Base-by-base conservation (phyloP, 2,113 vertebrate genomes). In the Thamnophis sirtalis region DNA sequence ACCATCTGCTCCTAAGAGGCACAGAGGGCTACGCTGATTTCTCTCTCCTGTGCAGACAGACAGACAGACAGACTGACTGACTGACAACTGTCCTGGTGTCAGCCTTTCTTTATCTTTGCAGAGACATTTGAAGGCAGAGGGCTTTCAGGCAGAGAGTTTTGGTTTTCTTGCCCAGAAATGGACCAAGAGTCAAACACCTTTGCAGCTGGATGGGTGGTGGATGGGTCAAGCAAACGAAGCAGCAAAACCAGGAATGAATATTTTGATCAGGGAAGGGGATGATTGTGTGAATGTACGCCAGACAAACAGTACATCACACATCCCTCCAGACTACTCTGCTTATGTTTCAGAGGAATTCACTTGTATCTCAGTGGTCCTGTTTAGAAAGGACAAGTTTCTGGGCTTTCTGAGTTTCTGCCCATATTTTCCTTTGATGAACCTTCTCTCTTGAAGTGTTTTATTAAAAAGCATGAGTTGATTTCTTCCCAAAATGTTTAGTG, bases 91-190 rank as follows among this genome's bases (percentile, higher is more conserved):
- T 0, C 3, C 60, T 54, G 26, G 28, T 10, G 5, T 53, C 80
- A 0, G 0, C 0, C 55, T 50, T 38, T 53, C 28, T 80, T 24
- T 53, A 56, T 73, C 22, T 24, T 50, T 43, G 55, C 50, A 24
- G 17, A 22, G 86, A 54, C 15, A 24, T 19, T 24, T 2, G 33
- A 33, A 43, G 49, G 4, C 50, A 17, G 28, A 13, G 17, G 15
- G 4, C 26, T 49, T 6, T n/a, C 63, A 54, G 3, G 49, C 19
- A n/a, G 19, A 9, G 60, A 28, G 50, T 10, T 11, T 50, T 11
- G 43, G 1, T 17, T 22, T 22, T 3, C 26, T 0, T 10, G 10
- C 0, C 9, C 0, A 3, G 3, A 7, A 1, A 1, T 43, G 24
- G 68, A n/a, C 5, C 15, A 54, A 38, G 60, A 60, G 6, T 43